Evolutionary conservation across 1,140 invertebrate species (phyloP), one percentile per base, ranked within the genome.

Genomic region (Lordiphosa mommai): DNA sequence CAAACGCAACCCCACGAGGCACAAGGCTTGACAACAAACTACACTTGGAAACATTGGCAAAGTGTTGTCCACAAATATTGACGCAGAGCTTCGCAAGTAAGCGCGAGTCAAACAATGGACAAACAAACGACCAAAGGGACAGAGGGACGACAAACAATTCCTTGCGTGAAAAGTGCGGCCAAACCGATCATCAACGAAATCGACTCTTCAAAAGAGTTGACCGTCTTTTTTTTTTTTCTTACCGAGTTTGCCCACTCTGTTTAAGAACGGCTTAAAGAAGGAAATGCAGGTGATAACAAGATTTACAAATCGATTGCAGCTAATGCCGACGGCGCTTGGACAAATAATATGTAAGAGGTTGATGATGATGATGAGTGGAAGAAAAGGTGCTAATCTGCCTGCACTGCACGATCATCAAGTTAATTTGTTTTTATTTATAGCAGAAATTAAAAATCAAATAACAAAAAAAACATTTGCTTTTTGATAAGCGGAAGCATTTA

Each of bases 41-140:
- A 73, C 76, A 80, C 76, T 80, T 82, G 76, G 66, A 71, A 71
- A 71, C 76, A 80, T 80, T 80, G 76, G 76, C 76, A 80, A 84
- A 84, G 77, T 82, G 77, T 84, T 82, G 77, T 59, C 77, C 33
- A n/a, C 77, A 65, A 82, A 82, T 84, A 69, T 82, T 82, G 72
- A 72, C 77, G 17, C 56, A 56, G 77, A 76, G 77, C 77, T 84
- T 84, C 77, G 77, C 77, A 84, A 84, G 72, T 84, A 77, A 84
- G 68, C 77, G 79, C 77, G 77, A 84, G 65, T 77, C 72, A 85
- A 82, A 82, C 72, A 77, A 82, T 72, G 72, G 61, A 67, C 67
- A 72, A 82, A 84, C 72, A 82, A 55, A 61, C 59, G 23, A 36
- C 36, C 20, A 47, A 29, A 47, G 29, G 6, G 13, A 9, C 12